phyloP scores from a whole-genome alignment of 2,113 vertebrate species.

The Seriola dumerili region DNA sequence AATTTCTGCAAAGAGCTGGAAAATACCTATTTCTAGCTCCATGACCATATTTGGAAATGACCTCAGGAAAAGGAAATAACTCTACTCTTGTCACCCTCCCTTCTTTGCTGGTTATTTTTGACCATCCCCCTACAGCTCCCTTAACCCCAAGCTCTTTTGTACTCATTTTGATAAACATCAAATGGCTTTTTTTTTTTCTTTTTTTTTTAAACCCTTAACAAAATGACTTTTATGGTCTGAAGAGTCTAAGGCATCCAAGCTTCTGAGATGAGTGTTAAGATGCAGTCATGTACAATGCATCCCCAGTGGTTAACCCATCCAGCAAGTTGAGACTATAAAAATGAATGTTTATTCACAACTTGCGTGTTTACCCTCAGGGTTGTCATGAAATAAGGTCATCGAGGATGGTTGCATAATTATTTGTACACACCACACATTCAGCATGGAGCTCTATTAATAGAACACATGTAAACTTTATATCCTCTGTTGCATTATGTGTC shows the following conservation, averaged over 20 bases:
- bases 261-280: constrained; percentile 35
- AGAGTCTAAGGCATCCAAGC: constrained; percentile 33
- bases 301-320: constrained; percentile 43
- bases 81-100: constrained; percentile 56
- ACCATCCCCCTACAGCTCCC: constrained; percentile 52
- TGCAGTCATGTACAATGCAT: constrained; percentile 30
- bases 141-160: constrained; percentile 62
- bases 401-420: constrained; percentile 71
- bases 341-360: constrained; percentile 70
- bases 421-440: constrained; percentile 43
- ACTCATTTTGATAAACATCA: constrained; percentile 72
- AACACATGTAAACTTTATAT: constrained; percentile 29
- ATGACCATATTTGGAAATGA: constrained; percentile 74
- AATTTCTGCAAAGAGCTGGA: constrained; percentile 56
- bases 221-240: constrained; percentile 58
- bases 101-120: constrained; percentile 65
- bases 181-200: constrained; percentile 33
- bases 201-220: constrained; percentile 1
- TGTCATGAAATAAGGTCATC: constrained; percentile 66
- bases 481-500: constrained; percentile 66
- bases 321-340: not conserved
- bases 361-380: constrained; percentile 60
- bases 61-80: constrained; percentile 73
- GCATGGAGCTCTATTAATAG: constrained; percentile 60
- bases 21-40: constrained; percentile 72